These are phyloP conservation scores for Hippasteria phrygiana DNA, from an alignment of 53 echinoderm and acorn worm species.

Conservation along the genomic window DNA sequence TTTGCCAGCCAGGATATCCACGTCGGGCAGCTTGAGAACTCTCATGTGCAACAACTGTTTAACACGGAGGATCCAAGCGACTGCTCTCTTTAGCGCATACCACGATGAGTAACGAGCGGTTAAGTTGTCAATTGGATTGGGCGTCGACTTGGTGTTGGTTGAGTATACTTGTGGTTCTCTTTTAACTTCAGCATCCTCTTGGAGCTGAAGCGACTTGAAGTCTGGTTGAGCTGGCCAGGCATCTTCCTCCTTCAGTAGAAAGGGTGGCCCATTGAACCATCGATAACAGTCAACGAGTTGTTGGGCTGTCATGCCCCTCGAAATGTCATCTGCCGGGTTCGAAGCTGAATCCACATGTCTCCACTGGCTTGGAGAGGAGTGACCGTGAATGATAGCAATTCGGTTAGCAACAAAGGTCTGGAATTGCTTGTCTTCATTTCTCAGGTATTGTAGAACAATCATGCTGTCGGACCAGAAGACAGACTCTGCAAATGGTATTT, in stretches of 20 bases:
- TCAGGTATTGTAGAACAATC: too few species aligned
- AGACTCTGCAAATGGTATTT: too few species aligned
- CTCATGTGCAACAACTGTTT: constrained; percentile 9
- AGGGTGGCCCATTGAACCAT: too few species aligned
- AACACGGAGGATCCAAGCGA: constrained; percentile 1
- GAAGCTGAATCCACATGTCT: too few species aligned
- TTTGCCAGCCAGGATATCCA: neutral
- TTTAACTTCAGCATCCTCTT: neutral
- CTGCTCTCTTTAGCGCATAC: neutral
- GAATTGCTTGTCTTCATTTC: too few species aligned
- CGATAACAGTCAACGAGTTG: constrained; percentile 1
- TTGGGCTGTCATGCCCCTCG: too few species aligned
- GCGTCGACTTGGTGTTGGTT: neutral
- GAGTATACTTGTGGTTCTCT: neutral
- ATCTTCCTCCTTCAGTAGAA: too few species aligned
- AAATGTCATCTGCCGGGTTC: too few species aligned
- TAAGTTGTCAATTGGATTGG: neutral
- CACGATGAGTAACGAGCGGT: constrained; percentile 4
- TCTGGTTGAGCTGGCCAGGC: neutral
- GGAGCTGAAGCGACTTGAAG: neutral
- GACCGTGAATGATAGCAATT: too few species aligned
- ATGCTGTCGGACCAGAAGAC: too few species aligned
- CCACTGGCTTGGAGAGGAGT: too few species aligned
- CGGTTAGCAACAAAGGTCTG: too few species aligned
- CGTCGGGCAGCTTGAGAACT: neutral